Conservation (phyloP, 2,113 vertebrate genomes). For the Hippopotamus amphibius region DNA sequence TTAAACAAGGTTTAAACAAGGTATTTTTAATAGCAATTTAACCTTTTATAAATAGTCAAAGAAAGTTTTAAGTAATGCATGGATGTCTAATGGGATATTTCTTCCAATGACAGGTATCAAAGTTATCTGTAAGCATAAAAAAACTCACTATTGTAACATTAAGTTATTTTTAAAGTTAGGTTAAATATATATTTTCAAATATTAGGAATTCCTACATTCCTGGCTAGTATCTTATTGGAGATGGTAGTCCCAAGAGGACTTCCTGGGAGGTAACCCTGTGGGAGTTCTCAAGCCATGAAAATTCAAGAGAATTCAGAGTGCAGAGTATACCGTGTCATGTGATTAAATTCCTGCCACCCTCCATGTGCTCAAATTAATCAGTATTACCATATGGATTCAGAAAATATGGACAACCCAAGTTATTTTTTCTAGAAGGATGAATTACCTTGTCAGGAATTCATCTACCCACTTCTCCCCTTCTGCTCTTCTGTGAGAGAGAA, state of each 20-base stretch:
- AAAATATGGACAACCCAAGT: neutral
- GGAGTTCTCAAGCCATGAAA: slow-evolving; percentile 4
- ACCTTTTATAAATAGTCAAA: neutral
- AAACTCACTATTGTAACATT: neutral
- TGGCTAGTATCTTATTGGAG: neutral
- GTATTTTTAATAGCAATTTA: slow-evolving; percentile 44
- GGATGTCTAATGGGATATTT: neutral
- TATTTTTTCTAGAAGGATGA: neutral
- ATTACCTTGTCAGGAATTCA: slow-evolving; percentile 32
- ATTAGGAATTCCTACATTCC: neutral
- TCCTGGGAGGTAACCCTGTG: neutral
- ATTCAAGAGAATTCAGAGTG: neutral
- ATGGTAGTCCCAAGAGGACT: neutral
- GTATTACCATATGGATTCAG: neutral
- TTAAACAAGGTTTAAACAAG: neutral
- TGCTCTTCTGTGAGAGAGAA: neutral
- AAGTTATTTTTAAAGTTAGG: slow-evolving; percentile 13
- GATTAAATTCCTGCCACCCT: neutral
- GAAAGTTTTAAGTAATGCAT: slow-evolving; percentile 29
- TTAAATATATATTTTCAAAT: slow-evolving; percentile 25
- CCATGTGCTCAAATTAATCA: neutral
- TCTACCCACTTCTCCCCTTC: neutral
- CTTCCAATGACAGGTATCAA: neutral
- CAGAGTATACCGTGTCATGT: neutral
- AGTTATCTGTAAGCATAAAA: neutral